Percentiles rank a stretch among this genome's conserved stretches.
These are phyloP conservation scores for Bubo blakistoni DNA, from an alignment of 2,113 vertebrate species.

Conservation along the genomic window DNA sequence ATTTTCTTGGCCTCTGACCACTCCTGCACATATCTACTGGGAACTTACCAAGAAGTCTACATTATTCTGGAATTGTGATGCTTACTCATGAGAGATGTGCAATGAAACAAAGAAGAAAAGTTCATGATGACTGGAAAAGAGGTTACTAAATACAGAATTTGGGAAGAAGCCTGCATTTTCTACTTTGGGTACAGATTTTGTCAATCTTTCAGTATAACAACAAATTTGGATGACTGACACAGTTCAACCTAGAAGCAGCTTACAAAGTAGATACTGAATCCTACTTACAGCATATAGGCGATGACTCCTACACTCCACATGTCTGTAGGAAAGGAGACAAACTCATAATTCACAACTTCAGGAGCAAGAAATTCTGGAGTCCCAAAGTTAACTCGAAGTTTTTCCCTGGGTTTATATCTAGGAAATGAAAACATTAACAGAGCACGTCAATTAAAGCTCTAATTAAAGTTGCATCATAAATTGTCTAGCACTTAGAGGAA, in stretches of 20 bases:
- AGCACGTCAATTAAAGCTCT: background rate
- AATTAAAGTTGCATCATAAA: background rate
- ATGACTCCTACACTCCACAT: slow-evolving; percentile 99
- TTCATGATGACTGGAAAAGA: background rate
- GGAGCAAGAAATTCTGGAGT: slow-evolving; percentile 97
- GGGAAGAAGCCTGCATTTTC: background rate
- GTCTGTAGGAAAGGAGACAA: slow-evolving; percentile 96
- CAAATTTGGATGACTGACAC: background rate
- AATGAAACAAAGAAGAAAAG: background rate
- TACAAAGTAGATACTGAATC: background rate
- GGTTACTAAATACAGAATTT: background rate
- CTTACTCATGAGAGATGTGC: background rate
- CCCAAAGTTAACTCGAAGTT: slow-evolving; percentile 93
- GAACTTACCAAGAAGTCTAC: background rate
- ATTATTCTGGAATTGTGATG: background rate
- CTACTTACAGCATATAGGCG: slow-evolving; percentile 94
- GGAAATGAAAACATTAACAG: background rate
- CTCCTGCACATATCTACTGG: background rate
- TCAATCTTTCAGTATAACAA: background rate
- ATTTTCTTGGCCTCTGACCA: background rate
- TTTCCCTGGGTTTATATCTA: slow-evolving; percentile 96
- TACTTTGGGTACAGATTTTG: background rate
- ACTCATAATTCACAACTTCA: slow-evolving; percentile 97
- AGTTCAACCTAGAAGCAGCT: background rate
- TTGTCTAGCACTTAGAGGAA: background rate